These are phyloP conservation scores for Andrena hattorfiana DNA, from an alignment of 2,888 invertebrate genomes.

Conservation along the genomic window DNA sequence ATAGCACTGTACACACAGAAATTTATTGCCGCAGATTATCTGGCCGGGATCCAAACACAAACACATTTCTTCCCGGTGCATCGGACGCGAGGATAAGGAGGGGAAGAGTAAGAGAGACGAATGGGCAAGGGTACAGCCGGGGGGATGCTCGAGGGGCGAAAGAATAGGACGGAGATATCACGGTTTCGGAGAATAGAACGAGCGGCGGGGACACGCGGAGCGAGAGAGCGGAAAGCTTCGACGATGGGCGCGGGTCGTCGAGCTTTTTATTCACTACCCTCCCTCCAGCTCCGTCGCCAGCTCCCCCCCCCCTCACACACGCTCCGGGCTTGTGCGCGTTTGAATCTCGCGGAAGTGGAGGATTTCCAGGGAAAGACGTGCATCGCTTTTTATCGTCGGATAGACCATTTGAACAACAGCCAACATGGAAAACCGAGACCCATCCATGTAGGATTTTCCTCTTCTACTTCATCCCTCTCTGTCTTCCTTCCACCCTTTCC, in stretches of 20 bases:
- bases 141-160: slow-evolving; percentile 31
- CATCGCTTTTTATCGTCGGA: slow-evolving; percentile 82
- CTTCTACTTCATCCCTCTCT: slow-evolving; percentile 23
- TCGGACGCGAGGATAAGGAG: slow-evolving; percentile 49
- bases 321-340: slow-evolving; percentile 71
- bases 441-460: slow-evolving; percentile 43
- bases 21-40: slow-evolving; percentile 84
- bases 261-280: slow-evolving; percentile 63
- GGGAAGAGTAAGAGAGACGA: slow-evolving; percentile 22
- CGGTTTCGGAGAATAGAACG: slow-evolving; percentile 29
- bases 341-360: slow-evolving; percentile 80
- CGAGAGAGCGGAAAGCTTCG: slow-evolving; percentile 63
- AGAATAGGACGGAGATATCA: slow-evolving; percentile 33
- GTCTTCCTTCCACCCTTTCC: slow-evolving; percentile 5
- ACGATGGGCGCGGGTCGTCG: slow-evolving; percentile 71
- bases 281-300: slow-evolving; percentile 1
- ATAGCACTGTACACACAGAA: slow-evolving; percentile 82
- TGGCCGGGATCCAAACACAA: slow-evolving; percentile 83
- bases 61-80: slow-evolving; percentile 80
- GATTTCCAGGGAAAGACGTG: slow-evolving; percentile 79
- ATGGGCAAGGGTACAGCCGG: slow-evolving; percentile 8
- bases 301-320: background rate
- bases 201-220: slow-evolving; percentile 39
- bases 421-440: slow-evolving; percentile 80
- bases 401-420: slow-evolving; percentile 84